These are phyloP conservation scores for Rhadina sibilatrix DNA, from an alignment of 2,113 vertebrate species.

Conservation along the genomic window DNA sequence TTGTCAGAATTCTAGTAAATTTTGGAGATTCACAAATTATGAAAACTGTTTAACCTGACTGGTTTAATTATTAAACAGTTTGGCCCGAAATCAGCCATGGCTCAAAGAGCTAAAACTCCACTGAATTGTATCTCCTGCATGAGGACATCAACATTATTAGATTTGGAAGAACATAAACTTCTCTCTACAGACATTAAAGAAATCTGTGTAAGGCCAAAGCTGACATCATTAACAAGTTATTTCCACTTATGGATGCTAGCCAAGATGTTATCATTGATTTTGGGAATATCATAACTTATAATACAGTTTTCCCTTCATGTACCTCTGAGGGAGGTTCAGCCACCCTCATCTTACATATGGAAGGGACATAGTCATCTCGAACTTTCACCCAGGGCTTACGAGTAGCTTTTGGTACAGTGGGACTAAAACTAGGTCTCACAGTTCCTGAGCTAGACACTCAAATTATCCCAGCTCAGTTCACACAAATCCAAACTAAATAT, in stretches of 20 bases:
- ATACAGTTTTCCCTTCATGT: background rate
- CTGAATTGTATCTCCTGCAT: background rate
- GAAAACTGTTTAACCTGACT: constrained; percentile 7
- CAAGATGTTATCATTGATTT: background rate
- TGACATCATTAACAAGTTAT: background rate
- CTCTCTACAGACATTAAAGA: background rate
- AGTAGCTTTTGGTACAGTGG: background rate
- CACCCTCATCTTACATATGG: background rate
- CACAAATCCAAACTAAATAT: background rate
- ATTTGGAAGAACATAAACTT: background rate
- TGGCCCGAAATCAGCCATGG: background rate
- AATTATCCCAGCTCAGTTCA: background rate
- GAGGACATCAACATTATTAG: background rate
- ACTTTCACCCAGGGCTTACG: background rate
- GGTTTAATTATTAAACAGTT: constrained; percentile 44
- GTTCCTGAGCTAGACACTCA: background rate
- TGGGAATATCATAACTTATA: background rate
- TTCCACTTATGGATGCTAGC: background rate
- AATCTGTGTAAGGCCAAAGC: background rate
- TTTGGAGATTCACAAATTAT: background rate
- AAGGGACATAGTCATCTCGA: background rate
- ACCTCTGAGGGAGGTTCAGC: background rate
- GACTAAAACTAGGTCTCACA: background rate
- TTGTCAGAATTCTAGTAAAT: constrained; percentile 30
- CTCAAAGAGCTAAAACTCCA: background rate